These are phyloP conservation scores for Marmota flaviventris DNA, from an alignment of 2,113 vertebrate species.

Conservation along the genomic window DNA sequence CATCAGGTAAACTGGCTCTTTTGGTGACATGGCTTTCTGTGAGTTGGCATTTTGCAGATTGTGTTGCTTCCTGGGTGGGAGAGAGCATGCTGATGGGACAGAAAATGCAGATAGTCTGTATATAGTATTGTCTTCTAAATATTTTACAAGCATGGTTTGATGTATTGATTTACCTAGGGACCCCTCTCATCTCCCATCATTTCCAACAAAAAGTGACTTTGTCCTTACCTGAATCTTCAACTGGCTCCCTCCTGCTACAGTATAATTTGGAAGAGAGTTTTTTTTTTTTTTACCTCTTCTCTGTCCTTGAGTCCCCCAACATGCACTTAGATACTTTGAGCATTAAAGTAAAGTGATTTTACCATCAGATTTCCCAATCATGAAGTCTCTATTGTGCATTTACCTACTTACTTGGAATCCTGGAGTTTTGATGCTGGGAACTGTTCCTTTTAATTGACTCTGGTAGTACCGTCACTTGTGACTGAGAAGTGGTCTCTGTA, in stretches of 20 bases:
- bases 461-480: background rate
- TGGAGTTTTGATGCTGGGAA: background rate
- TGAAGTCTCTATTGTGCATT: background rate
- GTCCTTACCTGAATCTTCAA: background rate
- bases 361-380: background rate
- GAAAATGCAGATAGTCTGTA: background rate
- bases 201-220: background rate
- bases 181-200: background rate
- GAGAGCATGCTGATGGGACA: background rate
- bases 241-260: background rate
- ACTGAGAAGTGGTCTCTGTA: background rate
- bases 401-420: background rate
- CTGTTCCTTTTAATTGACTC: background rate
- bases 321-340: background rate
- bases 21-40: background rate
- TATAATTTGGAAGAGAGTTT: background rate
- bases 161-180: background rate
- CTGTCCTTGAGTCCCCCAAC: background rate
- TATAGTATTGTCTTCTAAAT: background rate
- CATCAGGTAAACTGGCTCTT: background rate
- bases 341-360: background rate
- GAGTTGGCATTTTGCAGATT: background rate
- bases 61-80: background rate
- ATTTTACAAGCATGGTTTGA: background rate
- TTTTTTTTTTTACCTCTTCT: accelerated